These are phyloP conservation scores for Dicrostonyx torquatus DNA, from an alignment of 2,797 vertebrate genomes.

Conservation along the genomic window DNA sequence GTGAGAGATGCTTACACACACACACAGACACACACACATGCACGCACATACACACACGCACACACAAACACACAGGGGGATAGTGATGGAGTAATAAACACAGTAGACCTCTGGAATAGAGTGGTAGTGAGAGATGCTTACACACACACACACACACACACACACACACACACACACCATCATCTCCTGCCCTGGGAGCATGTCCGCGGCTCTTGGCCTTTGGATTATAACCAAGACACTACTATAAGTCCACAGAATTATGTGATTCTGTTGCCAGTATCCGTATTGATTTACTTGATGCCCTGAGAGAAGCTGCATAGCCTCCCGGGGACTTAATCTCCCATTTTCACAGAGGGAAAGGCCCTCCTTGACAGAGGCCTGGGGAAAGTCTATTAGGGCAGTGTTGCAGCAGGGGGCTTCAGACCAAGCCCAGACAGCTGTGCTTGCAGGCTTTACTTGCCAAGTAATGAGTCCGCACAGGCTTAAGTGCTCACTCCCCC, in stretches of 20 bases:
- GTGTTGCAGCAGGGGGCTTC: conserved; percentile 51
- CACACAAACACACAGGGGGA: neutral
- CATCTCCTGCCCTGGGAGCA: neutral
- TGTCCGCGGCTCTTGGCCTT: conserved; percentile 5
- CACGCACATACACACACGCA: neutral
- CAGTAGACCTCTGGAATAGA: neutral
- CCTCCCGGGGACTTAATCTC: conserved; percentile 75
- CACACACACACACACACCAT: neutral
- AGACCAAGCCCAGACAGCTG: conserved; percentile 56
- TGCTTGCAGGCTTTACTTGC: conserved; percentile 61
- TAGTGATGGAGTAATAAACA: neutral
- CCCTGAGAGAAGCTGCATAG: conserved; percentile 55
- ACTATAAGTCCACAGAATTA: conserved; percentile 62
- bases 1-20: neutral
- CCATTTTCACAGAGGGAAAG: conserved; percentile 62
- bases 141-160: neutral
- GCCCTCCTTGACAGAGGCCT: conserved; percentile 37
- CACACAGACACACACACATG: neutral
- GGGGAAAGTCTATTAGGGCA: conserved; percentile 63
- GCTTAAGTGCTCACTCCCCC: conserved; percentile 68
- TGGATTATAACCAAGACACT: conserved; percentile 42
- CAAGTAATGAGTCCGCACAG: conserved; percentile 67
- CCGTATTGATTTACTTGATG: conserved; percentile 67
- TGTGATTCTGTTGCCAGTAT: conserved; percentile 61
- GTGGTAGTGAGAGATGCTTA: too few species aligned